Percentiles rank a stretch among this genome's conserved stretches.
Evolutionary conservation across 1,140 invertebrate species (phyloP).

Genomic region (Chrysopa pallens): DNA sequence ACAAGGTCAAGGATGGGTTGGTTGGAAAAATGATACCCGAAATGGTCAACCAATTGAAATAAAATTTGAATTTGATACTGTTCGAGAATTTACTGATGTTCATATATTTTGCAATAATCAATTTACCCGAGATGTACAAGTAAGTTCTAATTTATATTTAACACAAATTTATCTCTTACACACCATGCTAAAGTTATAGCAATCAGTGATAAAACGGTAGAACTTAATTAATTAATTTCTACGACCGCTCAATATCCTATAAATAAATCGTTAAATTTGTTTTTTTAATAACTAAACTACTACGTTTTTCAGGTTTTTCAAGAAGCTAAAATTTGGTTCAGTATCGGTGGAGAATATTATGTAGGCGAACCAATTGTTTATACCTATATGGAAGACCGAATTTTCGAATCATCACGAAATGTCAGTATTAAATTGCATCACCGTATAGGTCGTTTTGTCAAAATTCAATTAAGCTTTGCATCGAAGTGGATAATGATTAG

Average conservation of each 20-base stretch:
- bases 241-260: too few relatives aligned
- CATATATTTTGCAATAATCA: conserved; percentile 70
- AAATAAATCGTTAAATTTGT: background rate
- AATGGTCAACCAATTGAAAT: conserved; percentile 47
- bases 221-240: too few relatives aligned
- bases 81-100: conserved; percentile 69
- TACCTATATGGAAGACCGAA: conserved; percentile 57
- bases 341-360: conserved; percentile 61
- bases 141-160: too few relatives aligned
- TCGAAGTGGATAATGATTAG: conserved; percentile 79
- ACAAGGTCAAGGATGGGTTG: conserved; percentile 62
- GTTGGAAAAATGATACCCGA: conserved; percentile 71
- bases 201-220: too few relatives aligned
- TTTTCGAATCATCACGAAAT: conserved; percentile 66
- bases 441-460: conserved; percentile 63
- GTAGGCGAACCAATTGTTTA: conserved; percentile 54
- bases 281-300: background rate
- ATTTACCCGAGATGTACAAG: conserved; percentile 63
- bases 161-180: too few relatives aligned
- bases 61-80: conserved; percentile 73
- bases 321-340: conserved; percentile 62
- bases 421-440: conserved; percentile 71
- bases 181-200: too few relatives aligned
- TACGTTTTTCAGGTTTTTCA: conserved; percentile 44
- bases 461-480: conserved; percentile 62